Evolutionary conservation across 2,888 invertebrate species (phyloP).

Genomic region (Rhopalosiphum nymphaeae): DNA sequence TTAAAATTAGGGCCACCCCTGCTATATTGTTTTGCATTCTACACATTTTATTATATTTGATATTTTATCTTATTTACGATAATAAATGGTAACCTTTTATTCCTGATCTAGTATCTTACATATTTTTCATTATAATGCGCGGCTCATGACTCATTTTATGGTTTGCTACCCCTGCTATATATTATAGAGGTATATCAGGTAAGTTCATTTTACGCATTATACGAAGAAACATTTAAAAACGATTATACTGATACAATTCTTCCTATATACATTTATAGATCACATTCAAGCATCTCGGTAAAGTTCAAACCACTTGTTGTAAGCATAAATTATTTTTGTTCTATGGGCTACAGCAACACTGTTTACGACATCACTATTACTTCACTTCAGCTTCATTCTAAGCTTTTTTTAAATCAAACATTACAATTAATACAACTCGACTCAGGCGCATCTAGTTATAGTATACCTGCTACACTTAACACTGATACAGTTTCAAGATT

Average conservation of each 20-base stretch:
- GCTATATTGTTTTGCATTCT: too few species aligned
- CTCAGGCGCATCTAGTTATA: not conserved
- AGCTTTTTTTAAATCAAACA: not conserved
- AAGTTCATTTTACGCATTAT: not conserved
- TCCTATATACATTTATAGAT: not conserved
- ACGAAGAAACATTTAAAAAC: not conserved
- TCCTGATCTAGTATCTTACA: too few species aligned
- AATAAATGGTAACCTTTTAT: too few species aligned
- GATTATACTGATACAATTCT: not conserved
- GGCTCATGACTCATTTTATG: too few species aligned
- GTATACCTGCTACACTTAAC: not conserved
- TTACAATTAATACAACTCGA: not conserved
- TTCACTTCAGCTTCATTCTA: not conserved
- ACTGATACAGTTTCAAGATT: not conserved
- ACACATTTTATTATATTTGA: too few species aligned
- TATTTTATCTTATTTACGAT: too few species aligned
- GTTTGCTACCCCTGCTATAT: too few species aligned
- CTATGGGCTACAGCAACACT: not conserved
- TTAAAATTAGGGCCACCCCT: too few species aligned
- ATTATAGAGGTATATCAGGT: too few species aligned
- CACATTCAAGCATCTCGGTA: not conserved
- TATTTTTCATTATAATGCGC: too few species aligned
- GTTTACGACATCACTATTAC: not conserved
- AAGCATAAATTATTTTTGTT: not conserved
- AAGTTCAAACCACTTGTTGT: not conserved